phyloP scores from a whole-genome alignment of 2,113 vertebrate species.

The Thinocorus orbignyianus region DNA sequence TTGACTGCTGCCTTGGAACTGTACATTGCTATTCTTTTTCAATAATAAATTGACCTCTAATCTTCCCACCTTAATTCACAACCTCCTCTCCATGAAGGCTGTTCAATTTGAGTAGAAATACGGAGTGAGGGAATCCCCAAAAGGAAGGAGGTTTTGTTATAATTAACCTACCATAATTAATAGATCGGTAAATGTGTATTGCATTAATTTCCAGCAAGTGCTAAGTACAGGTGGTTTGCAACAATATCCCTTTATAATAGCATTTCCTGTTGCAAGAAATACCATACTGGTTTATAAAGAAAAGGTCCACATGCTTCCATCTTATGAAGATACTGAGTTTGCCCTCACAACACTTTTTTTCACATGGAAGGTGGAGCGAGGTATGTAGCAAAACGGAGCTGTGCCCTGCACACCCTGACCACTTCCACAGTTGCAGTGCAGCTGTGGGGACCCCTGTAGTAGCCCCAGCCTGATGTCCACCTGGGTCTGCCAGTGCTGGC shows the following conservation, averaged over 20 bases:
- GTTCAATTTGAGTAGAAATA: neutral
- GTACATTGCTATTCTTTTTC: neutral
- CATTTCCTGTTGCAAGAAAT: neutral
- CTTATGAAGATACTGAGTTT: neutral
- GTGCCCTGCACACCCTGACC: neutral
- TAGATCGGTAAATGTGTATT: neutral
- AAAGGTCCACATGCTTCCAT: neutral
- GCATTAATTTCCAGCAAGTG: neutral
- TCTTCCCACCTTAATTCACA: neutral
- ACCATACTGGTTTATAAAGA: neutral
- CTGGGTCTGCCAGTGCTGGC: neutral
- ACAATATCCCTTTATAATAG: neutral
- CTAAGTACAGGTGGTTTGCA: neutral
- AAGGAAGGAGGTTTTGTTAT: neutral
- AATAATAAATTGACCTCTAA: neutral
- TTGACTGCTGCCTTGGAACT: neutral
- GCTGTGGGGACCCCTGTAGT: neutral
- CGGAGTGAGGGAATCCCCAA: neutral
- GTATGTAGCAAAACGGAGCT: neutral
- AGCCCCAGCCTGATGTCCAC: neutral
- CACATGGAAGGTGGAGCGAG: neutral
- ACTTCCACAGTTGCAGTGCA: accelerated
- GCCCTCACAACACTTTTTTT: neutral
- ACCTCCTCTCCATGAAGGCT: neutral
- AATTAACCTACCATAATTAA: neutral